Evolutionary conservation across 2,888 invertebrate species (phyloP).

Genomic region (Hymenopus coronatus): DNA sequence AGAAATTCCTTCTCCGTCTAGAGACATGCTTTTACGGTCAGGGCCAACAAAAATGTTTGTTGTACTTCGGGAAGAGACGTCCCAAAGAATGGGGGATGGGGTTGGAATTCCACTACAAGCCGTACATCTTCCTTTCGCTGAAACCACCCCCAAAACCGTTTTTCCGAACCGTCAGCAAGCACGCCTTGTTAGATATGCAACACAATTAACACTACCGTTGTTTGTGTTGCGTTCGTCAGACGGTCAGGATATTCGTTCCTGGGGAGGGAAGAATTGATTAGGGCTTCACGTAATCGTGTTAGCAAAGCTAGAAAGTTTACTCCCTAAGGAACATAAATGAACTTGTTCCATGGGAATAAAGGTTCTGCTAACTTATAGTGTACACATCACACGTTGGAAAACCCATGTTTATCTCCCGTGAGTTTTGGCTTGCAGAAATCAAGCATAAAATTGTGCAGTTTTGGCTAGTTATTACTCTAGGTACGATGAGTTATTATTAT

Average conservation of each 20-base stretch:
- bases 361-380: neutral
- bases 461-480: too few species aligned
- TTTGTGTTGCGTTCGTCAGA: neutral
- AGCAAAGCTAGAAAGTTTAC: neutral
- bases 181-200: constrained; percentile 24
- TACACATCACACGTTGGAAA: neutral
- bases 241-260: neutral
- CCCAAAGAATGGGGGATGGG: neutral
- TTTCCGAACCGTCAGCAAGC: neutral
- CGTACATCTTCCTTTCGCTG: neutral
- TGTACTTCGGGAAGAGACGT: neutral
- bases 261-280: neutral
- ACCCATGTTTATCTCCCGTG: too few species aligned
- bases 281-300: neutral
- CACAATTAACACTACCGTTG: constrained; percentile 25
- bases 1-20: neutral
- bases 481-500: too few species aligned
- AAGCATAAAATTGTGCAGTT: too few species aligned
- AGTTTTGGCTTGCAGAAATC: too few species aligned
- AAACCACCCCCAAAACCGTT: neutral
- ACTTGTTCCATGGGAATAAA: neutral
- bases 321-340: neutral
- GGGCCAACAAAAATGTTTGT: neutral
- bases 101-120: neutral
- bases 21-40: neutral